Base-by-base conservation (phyloP, 2,888 invertebrate species). In the Cheilosia scutellata region DNA sequence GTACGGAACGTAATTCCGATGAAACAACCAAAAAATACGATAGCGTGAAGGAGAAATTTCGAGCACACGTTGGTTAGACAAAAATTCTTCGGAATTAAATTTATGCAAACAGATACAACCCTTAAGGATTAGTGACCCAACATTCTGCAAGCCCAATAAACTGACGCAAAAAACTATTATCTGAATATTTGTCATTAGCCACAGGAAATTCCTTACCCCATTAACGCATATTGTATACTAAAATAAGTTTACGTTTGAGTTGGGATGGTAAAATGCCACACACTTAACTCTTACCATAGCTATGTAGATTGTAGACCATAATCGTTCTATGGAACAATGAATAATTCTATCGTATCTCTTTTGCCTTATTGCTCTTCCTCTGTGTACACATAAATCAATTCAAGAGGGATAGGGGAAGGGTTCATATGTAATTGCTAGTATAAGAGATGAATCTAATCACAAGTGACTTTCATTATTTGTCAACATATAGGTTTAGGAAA, bases 321-420 rank as follows among this genome's bases (percentile, higher is more conserved):
- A 79, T 79, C 63, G 70, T 70, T 42, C 44, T 49, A 65, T 57
- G 63, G 65, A 65, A 80, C 60, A 71, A 65, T 70, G 68, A 79
- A 53, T 84, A 70, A 75, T 79, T 74, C 53, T 49, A 65, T 55
- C 13, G 7, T 13, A 31, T 55, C 42, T 71, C 47, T 79, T 55
- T 75, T 75, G 74, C 63, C 70, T 60, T 78, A 51, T 70, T 79
- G 75, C 44, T 66, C 47, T 47, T 68, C 51, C 31, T 70, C 70
- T 68, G 84, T 65, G 70, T 68, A 29, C 44, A 68, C 65, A 80
- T 80, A 80, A 84, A 80, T 84, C 84, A 84, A 70, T 47, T 42
- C 25, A 37, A 44, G 63, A 63, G 49, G 44, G 0, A 33, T 0
- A 7, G 55, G n/a, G 25, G 49, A 47, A 29, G 42, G 62, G 49